phyloP scores from a whole-genome alignment of 30 jellyfish, hydroid and myxozoan species.

The Clytia hemisphaerica region DNA sequence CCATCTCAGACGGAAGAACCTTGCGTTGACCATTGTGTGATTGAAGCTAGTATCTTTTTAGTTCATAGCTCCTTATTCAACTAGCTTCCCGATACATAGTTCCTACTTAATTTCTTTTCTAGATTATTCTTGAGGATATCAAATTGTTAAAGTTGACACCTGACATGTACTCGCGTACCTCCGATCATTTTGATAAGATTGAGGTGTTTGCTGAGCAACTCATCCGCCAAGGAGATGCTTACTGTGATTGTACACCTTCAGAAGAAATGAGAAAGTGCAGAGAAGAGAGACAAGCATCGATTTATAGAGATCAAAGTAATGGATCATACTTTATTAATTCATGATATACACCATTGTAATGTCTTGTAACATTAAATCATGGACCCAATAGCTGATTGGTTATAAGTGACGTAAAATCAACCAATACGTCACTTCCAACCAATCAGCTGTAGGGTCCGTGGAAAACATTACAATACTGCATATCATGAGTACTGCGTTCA shows the following conservation, averaged over 20 bases:
- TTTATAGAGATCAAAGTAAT: slow-evolving; percentile 61
- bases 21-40: no score
- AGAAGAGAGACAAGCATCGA: slow-evolving; percentile 68
- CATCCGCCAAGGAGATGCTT: slow-evolving; percentile 75
- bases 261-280: slow-evolving; percentile 81
- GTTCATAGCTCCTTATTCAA: no score
- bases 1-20: no score
- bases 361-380: no score
- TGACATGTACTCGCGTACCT: slow-evolving; percentile 76
- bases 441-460: no score
- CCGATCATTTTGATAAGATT: slow-evolving; percentile 77
- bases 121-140: slow-evolving; percentile 89
- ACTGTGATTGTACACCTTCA: slow-evolving; percentile 88
- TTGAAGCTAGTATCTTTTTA: no score
- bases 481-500: no score
- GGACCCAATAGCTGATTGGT: no score
- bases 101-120: neutral
- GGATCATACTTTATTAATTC: neutral
- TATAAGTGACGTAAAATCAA: no score
- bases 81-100: neutral
- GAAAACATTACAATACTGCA: no score
- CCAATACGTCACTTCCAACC: no score
- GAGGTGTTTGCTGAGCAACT: slow-evolving; percentile 69
- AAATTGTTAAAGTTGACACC: slow-evolving; percentile 89
- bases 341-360: no score